Evolutionary conservation across 35 echinoderm and acorn worm species (phyloP), one percentile per base, ranked within the genome.

Genomic region (Lytechinus pictus): DNA sequence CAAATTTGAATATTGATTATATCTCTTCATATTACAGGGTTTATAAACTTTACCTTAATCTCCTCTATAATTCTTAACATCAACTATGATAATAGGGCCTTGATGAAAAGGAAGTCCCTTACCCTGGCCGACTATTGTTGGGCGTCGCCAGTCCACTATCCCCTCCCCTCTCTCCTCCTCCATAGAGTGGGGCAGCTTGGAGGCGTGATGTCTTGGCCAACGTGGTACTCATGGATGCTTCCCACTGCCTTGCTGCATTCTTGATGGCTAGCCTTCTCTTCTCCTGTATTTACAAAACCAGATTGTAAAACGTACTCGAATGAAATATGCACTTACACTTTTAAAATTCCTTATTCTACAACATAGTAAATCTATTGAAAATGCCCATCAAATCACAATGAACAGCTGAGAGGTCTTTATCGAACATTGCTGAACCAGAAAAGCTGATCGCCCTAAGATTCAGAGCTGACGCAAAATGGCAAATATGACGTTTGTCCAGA

Each of bases 161-260:
- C 52, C 91, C 89, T 19, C 94, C 60, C 3, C 79, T 96, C 92
- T 91, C 92, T 52, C 21, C 52, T 52, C 27, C 71, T 21, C 55
- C 58, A 56, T 94, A 90, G 51, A 96, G 28, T 27, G 95, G 95
- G 5, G 79, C 88, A 28, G 96, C 97, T 60, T 99, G 98, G 6
- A 99, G 86, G 14, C 92, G 96, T 4, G 79, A 95, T 0, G 98
- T 97, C 91, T 99, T 99, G 44, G 98, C 97, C 95, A 99, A 97
- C 0, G 98, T 95, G 6, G 95, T 97, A 57, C 97, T 96, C 90
- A 94, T 96, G 3, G 97, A 88, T 14, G 94, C 95, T 86, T 99
- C 98, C 98, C 98, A 99, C 87, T 99, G 98, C 54, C 98, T 96
- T 7, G 98, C 97, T 72, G 98, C 98, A 94, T 99, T 99, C 61